Evolutionary conservation across 2,113 vertebrate genomes (phyloP).

Genomic region (Falcunculus frontatus): DNA sequence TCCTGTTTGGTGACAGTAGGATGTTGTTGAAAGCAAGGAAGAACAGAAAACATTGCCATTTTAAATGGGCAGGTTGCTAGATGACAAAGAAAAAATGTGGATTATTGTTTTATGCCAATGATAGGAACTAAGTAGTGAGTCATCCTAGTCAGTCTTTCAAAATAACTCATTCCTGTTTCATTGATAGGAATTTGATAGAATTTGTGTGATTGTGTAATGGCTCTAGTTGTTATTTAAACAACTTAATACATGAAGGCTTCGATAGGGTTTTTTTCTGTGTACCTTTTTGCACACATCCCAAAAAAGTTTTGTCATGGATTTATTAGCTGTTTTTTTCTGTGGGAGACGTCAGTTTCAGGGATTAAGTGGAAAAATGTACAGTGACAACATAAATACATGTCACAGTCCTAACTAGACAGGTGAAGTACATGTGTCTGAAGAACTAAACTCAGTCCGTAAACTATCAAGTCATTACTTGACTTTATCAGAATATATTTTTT

Average conservation of each 20-base stretch:
- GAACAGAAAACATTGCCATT: background rate
- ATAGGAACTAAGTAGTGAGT: background rate
- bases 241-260: background rate
- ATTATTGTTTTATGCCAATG: background rate
- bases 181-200: background rate
- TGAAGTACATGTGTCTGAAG: background rate
- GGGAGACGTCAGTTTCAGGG: background rate
- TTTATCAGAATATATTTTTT: background rate
- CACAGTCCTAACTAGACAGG: background rate
- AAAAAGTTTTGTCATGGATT: background rate
- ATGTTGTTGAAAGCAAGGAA: background rate
- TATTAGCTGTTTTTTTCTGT: background rate
- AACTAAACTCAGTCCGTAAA: background rate
- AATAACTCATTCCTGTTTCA: background rate
- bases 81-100: background rate
- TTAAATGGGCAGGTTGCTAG: background rate
- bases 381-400: background rate
- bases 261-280: accelerated
- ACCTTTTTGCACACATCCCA: background rate
- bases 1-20: background rate
- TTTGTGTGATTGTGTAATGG: background rate
- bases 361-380: background rate
- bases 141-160: background rate
- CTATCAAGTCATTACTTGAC: background rate
- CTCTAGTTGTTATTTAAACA: background rate